phyloP scores from a whole-genome alignment of 2,797 vertebrate genomes.

The Erithacus rubecula region DNA sequence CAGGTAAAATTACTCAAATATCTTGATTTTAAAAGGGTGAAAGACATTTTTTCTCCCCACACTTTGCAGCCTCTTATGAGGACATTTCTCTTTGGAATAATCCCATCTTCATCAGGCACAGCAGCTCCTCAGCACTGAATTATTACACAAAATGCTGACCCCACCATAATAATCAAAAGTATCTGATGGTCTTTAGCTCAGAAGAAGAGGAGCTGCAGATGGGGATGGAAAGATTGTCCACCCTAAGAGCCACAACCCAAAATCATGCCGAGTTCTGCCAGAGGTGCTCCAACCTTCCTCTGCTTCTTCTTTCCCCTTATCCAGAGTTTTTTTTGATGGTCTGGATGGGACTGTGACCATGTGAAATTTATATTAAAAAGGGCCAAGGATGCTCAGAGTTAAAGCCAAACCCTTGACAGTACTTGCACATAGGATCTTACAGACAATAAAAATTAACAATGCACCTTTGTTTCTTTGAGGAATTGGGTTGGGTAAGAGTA shows the following conservation, averaged over 20 bases:
- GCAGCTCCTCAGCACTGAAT: background rate
- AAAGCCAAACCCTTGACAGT: background rate
- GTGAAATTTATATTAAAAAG: background rate
- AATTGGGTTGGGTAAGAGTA: conserved; percentile 13
- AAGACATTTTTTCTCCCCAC: background rate
- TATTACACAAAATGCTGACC: background rate
- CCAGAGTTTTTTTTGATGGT: background rate
- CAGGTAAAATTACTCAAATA: background rate
- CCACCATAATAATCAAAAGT: background rate
- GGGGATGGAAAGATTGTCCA: background rate
- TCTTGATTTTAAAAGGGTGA: background rate
- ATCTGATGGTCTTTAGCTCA: background rate
- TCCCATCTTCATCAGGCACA: background rate
- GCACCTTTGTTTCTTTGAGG: background rate
- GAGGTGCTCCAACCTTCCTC: background rate
- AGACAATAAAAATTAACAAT: background rate
- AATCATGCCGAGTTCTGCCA: background rate
- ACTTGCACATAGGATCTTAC: background rate
- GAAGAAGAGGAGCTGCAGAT: background rate
- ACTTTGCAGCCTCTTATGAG: background rate
- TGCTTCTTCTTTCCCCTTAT: background rate
- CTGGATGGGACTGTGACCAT: fast-evolving
- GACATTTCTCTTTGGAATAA: background rate
- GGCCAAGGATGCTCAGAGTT: fast-evolving
- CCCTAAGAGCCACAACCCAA: background rate